Conservation (phyloP, 2,888 invertebrate genomes). For the Tipula lateralis region DNA sequence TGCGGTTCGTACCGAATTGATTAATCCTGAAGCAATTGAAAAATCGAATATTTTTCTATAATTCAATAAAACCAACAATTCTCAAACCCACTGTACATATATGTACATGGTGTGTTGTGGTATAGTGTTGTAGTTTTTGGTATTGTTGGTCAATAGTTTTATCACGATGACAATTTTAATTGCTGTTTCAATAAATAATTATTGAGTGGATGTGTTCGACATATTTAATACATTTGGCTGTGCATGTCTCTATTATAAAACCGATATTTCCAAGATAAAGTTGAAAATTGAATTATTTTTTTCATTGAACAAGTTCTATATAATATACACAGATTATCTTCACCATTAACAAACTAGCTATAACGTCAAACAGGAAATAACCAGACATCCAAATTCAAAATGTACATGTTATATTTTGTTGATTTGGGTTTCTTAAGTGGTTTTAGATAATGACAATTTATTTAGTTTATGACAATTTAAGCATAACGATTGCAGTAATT, state of each 20-base stretch:
- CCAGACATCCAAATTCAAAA: too few relatives aligned
- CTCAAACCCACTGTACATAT: background rate
- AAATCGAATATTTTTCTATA: background rate
- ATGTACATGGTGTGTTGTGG: background rate
- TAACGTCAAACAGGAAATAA: too few relatives aligned
- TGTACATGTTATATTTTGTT: too few relatives aligned
- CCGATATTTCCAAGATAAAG: background rate
- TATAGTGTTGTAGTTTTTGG: background rate
- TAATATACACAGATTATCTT: too few relatives aligned
- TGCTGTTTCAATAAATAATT: slow-evolving; percentile 1
- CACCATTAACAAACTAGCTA: too few relatives aligned
- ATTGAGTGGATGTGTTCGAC: slow-evolving; percentile 19
- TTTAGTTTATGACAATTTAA: too few relatives aligned
- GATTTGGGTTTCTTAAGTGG: too few relatives aligned
- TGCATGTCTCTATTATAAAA: background rate
- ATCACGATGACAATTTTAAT: slow-evolving; percentile 11
- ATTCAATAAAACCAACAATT: background rate
- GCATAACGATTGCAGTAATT: too few relatives aligned
- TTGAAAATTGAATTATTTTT: background rate
- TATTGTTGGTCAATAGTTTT: background rate
- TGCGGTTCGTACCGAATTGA: background rate
- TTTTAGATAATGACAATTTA: too few relatives aligned
- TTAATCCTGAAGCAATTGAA: background rate
- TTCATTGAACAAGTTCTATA: too few relatives aligned
- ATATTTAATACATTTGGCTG: background rate